These are phyloP conservation scores for Sphaerophoria taeniata DNA, from an alignment of 2,888 invertebrate species.

Conservation along the genomic window DNA sequence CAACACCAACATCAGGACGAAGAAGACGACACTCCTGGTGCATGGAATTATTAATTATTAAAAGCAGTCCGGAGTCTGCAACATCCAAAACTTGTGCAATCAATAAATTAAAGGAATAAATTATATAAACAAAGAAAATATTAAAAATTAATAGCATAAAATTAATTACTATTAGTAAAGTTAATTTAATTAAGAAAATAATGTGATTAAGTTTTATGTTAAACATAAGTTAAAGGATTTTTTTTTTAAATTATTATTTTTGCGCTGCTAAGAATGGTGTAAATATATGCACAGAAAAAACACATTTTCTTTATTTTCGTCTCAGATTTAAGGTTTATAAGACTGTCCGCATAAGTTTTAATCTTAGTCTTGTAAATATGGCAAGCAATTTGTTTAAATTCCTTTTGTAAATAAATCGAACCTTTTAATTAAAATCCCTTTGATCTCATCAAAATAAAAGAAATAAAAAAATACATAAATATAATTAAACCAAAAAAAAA, in stretches of 20 bases:
- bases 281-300: conserved; percentile 50
- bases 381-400: conserved; percentile 49
- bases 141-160: conserved; percentile 21
- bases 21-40: conserved; percentile 66
- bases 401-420: no score
- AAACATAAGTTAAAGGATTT: conserved; percentile 66
- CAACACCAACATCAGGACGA: conserved; percentile 60
- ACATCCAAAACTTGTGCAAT: conserved; percentile 68
- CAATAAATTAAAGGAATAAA: conserved; percentile 55
- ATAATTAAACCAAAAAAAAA: conserved; percentile 67
- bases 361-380: conserved; percentile 72
- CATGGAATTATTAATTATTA: conserved; percentile 66
- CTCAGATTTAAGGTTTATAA: conserved; percentile 74
- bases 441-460: conserved; percentile 70
- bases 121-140: conserved; percentile 33
- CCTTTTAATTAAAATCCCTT: conserved; percentile 68
- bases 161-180: conserved; percentile 32
- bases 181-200: conserved; percentile 61
- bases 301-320: conserved; percentile 58
- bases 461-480: conserved; percentile 15
- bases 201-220: conserved; percentile 75
- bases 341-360: conserved; percentile 73
- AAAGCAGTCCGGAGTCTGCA: conserved; percentile 25
- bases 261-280: conserved; percentile 66
- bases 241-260: no score